A percentile compares a stretch with the other conserved stretches of the same genome.
phyloP scores from a whole-genome alignment of 2,888 invertebrate species.

The Eristalis intricaria region DNA sequence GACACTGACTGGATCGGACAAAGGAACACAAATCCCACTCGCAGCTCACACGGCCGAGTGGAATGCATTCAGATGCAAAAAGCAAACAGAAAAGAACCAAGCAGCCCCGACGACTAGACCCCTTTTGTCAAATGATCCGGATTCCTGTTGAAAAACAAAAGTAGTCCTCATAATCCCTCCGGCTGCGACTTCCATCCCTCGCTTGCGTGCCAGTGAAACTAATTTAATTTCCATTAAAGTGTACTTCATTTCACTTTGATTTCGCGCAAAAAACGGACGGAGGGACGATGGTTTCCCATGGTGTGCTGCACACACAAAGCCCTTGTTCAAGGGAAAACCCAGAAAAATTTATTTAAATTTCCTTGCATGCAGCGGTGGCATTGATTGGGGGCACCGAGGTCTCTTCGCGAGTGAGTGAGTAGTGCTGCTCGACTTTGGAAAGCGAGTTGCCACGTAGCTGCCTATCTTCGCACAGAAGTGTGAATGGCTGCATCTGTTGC shows the following conservation, averaged over 20 bases:
- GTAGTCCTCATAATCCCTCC: constrained; percentile 39
- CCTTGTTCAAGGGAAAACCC: background rate
- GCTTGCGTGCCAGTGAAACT: constrained; percentile 26
- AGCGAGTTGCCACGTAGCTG: background rate
- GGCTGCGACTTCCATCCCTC: background rate
- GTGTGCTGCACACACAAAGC: background rate
- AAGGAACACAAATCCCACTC: constrained; percentile 1
- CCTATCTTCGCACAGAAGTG: constrained; percentile 3
- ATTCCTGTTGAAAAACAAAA: constrained; percentile 36
- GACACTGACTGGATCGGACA: constrained; percentile 20
- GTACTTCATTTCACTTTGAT: constrained; percentile 61
- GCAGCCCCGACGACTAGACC: background rate
- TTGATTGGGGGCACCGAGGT: background rate
- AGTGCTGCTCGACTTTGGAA: background rate
- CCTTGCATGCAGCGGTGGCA: background rate
- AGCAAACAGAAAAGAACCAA: background rate
- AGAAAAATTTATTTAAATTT: constrained; percentile 49
- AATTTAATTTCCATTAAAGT: constrained; percentile 61
- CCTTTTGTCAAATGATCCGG: constrained; percentile 38
- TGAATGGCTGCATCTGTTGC: constrained; percentile 6
- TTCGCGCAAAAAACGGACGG: constrained; percentile 30
- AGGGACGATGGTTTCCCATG: constrained; percentile 1
- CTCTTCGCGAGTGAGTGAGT: too few species aligned
- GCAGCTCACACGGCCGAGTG: background rate
- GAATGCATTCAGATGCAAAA: background rate